Evolutionary conservation across 2,888 invertebrate genomes (phyloP).

Genomic region (Diogma glabrata): DNA sequence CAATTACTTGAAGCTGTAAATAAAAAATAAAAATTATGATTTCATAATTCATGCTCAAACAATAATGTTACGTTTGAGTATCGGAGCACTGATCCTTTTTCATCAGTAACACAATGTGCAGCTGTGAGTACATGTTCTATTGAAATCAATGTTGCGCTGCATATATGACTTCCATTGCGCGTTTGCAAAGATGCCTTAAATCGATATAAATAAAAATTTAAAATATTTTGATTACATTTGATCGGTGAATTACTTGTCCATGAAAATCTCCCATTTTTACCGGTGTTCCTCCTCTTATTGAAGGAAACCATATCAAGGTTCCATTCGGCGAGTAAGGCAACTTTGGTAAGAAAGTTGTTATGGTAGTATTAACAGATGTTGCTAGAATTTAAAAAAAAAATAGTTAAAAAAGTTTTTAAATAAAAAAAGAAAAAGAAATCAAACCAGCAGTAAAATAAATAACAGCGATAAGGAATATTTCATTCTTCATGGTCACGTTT

Average conservation of each 20-base stretch:
- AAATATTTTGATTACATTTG: too few relatives aligned
- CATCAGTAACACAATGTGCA: constrained; percentile 4
- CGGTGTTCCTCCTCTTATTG: background rate
- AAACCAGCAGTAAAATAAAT: too few relatives aligned
- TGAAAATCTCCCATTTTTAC: background rate
- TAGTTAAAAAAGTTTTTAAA: too few relatives aligned
- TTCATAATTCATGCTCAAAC: too few relatives aligned
- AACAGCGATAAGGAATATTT: too few relatives aligned
- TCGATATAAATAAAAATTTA: too few relatives aligned
- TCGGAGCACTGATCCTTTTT: background rate
- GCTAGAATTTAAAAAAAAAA: background rate
- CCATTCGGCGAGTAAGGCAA: background rate
- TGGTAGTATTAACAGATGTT: background rate
- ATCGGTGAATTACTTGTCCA: too few relatives aligned
- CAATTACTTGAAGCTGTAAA: background rate
- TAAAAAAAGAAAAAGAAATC: too few relatives aligned
- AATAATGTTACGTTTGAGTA: too few relatives aligned
- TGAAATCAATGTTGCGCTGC: constrained; percentile 1
- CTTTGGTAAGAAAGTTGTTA: background rate
- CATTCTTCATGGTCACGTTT: too few relatives aligned
- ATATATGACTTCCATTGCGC: background rate
- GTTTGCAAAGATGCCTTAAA: constrained; percentile 1
- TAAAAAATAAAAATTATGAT: background rate
- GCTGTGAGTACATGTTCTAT: background rate
- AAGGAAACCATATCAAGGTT: background rate